Evolutionary conservation across 2,888 invertebrate species (phyloP).

Genomic region (Mycalesis mineus): DNA sequence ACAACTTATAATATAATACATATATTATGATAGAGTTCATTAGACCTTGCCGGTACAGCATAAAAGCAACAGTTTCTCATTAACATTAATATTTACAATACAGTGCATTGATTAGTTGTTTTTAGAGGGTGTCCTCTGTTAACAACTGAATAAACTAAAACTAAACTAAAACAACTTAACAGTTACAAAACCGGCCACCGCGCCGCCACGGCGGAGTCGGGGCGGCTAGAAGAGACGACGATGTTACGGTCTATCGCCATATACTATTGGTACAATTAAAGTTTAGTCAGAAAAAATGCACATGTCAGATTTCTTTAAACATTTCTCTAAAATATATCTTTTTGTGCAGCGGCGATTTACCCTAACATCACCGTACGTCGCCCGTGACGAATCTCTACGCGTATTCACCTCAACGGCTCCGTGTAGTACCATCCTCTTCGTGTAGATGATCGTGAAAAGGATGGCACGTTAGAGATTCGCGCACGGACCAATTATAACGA

Average conservation of each 20-base stretch:
- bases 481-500: too few relatives aligned
- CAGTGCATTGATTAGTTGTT: background rate
- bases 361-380: background rate
- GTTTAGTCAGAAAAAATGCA: too few relatives aligned
- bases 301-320: background rate
- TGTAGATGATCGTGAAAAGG: too few relatives aligned
- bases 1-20: background rate
- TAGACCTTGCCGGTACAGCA: background rate
- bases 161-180: background rate
- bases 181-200: background rate
- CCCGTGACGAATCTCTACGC: too few relatives aligned
- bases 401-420: too few relatives aligned
- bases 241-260: background rate
- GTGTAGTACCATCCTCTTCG: too few relatives aligned
- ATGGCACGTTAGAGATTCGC: too few relatives aligned
- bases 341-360: background rate
- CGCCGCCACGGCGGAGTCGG: background rate
- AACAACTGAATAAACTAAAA: background rate
- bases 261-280: too few relatives aligned
- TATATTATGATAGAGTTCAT: background rate
- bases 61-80: background rate
- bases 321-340: background rate
- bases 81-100: slow-evolving; percentile 4
- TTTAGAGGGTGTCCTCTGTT: background rate
- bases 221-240: background rate